These are phyloP conservation scores for Sylvilagus bachmani DNA, from an alignment of 2,113 vertebrate species.

Conservation along the genomic window DNA sequence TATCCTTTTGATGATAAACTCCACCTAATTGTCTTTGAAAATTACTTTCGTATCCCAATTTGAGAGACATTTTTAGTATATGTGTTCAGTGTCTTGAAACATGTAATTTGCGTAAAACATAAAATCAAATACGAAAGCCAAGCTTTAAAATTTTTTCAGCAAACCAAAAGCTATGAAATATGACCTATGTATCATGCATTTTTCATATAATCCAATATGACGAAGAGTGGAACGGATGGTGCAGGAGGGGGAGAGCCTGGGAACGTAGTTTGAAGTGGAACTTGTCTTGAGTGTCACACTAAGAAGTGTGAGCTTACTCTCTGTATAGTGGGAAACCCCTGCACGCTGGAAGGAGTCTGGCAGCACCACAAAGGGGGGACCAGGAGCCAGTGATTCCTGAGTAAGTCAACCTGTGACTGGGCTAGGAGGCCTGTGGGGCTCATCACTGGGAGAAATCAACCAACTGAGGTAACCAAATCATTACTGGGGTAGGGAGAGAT, in stretches of 20 bases:
- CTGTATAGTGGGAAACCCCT: background rate
- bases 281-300: background rate
- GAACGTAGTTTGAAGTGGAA: background rate
- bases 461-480: background rate
- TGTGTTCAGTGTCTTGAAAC: conserved; percentile 33
- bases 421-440: background rate
- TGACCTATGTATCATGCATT: background rate
- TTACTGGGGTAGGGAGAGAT: background rate
- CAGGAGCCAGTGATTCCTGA: background rate
- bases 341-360: background rate
- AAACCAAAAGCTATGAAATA: conserved; percentile 17
- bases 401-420: background rate
- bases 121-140: conserved; percentile 24
- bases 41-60: conserved; percentile 21
- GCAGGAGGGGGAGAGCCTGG: background rate
- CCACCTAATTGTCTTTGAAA: conserved; percentile 54
- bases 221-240: background rate
- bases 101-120: conserved; percentile 42
- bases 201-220: background rate
- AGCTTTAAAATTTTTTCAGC: background rate
- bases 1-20: conserved; percentile 89
- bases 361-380: background rate
- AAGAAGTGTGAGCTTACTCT: conserved; percentile 45
- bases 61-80: background rate
- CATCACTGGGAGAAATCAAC: background rate